A percentile compares a stretch with the other conserved stretches of the same genome.
Evolutionary conservation across 2,113 vertebrate species (phyloP).

Genomic region (Channa maculata): DNA sequence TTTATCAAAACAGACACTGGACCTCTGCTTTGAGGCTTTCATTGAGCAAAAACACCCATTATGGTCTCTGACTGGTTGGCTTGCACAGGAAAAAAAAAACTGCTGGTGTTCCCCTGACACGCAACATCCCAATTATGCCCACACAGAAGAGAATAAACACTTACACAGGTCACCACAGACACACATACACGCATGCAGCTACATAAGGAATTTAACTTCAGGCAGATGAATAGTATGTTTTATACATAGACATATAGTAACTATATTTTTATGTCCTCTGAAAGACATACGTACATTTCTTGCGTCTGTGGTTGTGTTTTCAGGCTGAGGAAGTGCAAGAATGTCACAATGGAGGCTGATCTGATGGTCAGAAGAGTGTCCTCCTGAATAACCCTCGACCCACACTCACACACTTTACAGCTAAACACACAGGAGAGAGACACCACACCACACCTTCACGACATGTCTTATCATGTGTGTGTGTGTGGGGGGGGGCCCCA

Average conservation of each 20-base stretch:
- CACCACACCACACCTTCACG: conserved; percentile 61
- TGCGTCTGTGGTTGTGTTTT: conserved; percentile 54
- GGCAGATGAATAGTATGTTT: conserved; percentile 31
- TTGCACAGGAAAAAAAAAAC: conserved; percentile 40
- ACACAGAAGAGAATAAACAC: conserved; percentile 68
- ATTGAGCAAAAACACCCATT: conserved; percentile 78
- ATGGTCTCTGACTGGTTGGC: conserved; percentile 67
- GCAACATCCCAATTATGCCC: conserved; percentile 77
- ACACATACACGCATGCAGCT: conserved; percentile 41
- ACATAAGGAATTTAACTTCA: conserved; percentile 59
- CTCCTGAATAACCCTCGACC: conserved; percentile 66
- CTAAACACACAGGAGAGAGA: conserved; percentile 54
- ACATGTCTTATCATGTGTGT: conserved; percentile 69
- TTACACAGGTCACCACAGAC: conserved; percentile 63
- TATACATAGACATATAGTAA: conserved; percentile 5
- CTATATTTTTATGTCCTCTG: conserved; percentile 21
- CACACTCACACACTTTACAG: conserved; percentile 29
- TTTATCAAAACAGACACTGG: conserved; percentile 76
- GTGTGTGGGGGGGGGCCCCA: too few species aligned
- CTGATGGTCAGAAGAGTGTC: conserved; percentile 71
- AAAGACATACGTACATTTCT: conserved; percentile 28
- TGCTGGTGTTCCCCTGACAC: conserved; percentile 74
- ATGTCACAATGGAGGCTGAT: conserved; percentile 73
- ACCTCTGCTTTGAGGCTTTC: conserved; percentile 80
- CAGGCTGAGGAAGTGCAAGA: conserved; percentile 59